Percentiles rank a stretch among this genome's conserved stretches.
Evolutionary conservation across 2,888 invertebrate species (phyloP).

Genomic region (Formica aserva): DNA sequence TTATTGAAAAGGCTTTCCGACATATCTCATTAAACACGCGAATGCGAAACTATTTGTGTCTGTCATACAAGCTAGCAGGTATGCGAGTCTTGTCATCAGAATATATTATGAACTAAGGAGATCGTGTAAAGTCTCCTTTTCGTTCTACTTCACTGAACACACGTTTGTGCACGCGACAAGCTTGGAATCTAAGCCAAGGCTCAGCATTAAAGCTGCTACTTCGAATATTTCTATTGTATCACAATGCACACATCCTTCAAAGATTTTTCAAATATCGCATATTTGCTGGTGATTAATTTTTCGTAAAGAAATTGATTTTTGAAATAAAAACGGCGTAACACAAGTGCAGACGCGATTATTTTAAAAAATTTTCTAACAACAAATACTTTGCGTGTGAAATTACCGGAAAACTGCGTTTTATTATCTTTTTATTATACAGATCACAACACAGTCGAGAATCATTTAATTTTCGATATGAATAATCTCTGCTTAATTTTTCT

Average conservation of each 20-base stretch:
- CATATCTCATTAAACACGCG: constrained; percentile 21
- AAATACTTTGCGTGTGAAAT: background rate
- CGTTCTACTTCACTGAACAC: constrained; percentile 63
- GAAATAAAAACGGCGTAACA: background rate
- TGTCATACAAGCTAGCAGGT: constrained; percentile 11
- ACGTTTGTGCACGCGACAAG: constrained; percentile 71
- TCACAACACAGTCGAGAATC: background rate
- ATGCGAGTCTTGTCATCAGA: constrained; percentile 30
- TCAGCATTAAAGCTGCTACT: constrained; percentile 61
- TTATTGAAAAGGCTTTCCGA: background rate
- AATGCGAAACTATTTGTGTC: constrained; percentile 4
- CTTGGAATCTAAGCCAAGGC: constrained; percentile 81
- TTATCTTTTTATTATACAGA: background rate
- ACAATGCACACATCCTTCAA: background rate
- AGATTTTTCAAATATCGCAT: background rate
- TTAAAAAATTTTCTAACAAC: background rate
- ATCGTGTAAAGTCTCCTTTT: constrained; percentile 13
- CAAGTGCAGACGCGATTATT: background rate
- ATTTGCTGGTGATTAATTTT: no score
- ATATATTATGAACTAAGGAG: constrained; percentile 28
- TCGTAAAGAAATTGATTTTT: no score
- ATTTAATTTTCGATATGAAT: constrained; percentile 1
- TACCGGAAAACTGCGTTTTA: background rate
- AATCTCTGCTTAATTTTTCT: background rate
- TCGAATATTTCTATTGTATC: constrained; percentile 49